A percentile compares a stretch with the other conserved stretches of the same genome.
Conservation (phyloP, 2,797 vertebrate species). For the Acrossocheilus wenchowensis region DNA sequence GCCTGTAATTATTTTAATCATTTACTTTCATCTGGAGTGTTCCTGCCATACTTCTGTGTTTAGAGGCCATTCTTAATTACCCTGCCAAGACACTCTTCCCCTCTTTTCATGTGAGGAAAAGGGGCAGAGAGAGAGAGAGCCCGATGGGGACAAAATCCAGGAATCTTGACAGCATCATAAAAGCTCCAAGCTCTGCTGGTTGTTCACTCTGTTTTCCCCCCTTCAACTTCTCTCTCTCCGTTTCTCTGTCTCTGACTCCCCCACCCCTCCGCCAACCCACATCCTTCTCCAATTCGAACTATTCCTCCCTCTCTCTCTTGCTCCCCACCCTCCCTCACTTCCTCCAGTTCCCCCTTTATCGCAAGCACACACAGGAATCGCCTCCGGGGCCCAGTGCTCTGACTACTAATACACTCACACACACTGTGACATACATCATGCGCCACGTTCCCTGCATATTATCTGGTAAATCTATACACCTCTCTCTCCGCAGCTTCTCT, state of each 20-base stretch:
- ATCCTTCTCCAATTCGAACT: slow-evolving; percentile 57
- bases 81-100: slow-evolving; percentile 85
- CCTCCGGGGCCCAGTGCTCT: slow-evolving; percentile 79
- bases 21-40: slow-evolving; percentile 99
- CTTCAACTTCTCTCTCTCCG: slow-evolving; percentile 27
- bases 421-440: slow-evolving; percentile 63
- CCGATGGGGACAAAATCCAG: slow-evolving; percentile 78
- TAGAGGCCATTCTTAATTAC: slow-evolving; percentile 99
- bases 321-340: slow-evolving; percentile 73
- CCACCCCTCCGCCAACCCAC: slow-evolving; percentile 55
- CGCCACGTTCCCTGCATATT: slow-evolving; percentile 67
- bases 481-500: slow-evolving; percentile 54
- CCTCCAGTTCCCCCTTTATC: slow-evolving; percentile 81
- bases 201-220: slow-evolving; percentile 58
- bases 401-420: slow-evolving; percentile 78
- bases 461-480: slow-evolving; percentile 74
- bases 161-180: slow-evolving; percentile 77
- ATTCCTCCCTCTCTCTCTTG: slow-evolving; percentile 43
- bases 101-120: slow-evolving; percentile 74
- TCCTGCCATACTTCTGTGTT: slow-evolving; percentile 96
- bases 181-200: slow-evolving; percentile 76
- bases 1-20: slow-evolving; percentile 99
- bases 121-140: slow-evolving; percentile 56
- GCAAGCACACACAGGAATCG: slow-evolving; percentile 84
- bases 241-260: slow-evolving; percentile 39